phyloP scores from a whole-genome alignment of 2,113 vertebrate genomes.

The Callocephalon fimbriatum region DNA sequence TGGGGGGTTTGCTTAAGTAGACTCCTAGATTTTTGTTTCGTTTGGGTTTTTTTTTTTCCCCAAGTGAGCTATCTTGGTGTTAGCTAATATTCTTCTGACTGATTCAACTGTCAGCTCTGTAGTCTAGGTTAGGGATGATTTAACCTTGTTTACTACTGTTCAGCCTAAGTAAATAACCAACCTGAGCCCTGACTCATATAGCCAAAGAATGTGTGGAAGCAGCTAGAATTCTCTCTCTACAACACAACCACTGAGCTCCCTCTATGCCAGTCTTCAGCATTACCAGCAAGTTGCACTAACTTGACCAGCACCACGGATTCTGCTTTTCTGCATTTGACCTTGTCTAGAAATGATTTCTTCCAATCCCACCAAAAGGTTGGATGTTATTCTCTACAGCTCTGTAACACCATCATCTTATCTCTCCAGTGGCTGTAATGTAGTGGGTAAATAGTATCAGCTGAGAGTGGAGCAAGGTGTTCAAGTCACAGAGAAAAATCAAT shows the following conservation, averaged over 20 bases:
- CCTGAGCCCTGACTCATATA: neutral
- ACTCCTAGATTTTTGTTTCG: neutral
- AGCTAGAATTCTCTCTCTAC: neutral
- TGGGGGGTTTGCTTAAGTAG: neutral
- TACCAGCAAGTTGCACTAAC: neutral
- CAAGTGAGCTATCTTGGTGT: neutral
- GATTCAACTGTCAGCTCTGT: neutral
- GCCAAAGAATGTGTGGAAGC: neutral
- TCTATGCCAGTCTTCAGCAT: neutral
- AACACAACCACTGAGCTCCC: neutral
- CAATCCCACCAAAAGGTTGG: neutral
- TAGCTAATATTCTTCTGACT: neutral
- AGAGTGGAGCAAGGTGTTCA: neutral
- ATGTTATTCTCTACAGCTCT: neutral
- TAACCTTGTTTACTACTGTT: neutral
- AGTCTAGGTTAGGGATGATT: neutral
- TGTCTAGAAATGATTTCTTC: neutral
- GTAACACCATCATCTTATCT: neutral
- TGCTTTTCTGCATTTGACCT: neutral
- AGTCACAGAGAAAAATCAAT: neutral
- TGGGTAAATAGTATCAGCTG: neutral
- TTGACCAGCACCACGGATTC: neutral
- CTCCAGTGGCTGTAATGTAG: neutral
- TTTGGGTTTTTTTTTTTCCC: neutral
- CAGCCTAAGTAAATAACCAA: neutral